phyloP scores from a whole-genome alignment of 2,113 vertebrate species.

The Aspidoscelis tigris region DNA sequence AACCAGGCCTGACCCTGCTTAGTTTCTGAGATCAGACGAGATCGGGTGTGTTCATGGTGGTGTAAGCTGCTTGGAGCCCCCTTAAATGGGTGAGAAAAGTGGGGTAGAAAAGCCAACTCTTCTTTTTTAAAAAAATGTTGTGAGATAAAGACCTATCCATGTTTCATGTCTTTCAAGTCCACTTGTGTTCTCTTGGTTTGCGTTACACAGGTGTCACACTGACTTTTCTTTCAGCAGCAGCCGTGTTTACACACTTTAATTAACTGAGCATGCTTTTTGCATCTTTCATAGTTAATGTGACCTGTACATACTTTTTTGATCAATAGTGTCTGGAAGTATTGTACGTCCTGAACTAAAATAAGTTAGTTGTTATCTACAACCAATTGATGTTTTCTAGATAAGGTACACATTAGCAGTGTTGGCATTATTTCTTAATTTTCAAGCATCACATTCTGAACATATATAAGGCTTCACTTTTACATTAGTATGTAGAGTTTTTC shows the following conservation, averaged over 20 bases:
- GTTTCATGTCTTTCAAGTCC: background rate
- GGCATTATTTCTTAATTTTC: background rate
- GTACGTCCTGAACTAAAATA: background rate
- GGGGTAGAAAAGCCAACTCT: too few relatives aligned
- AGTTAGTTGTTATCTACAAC: background rate
- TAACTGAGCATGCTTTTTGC: background rate
- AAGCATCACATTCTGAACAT: background rate
- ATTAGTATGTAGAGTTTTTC: background rate
- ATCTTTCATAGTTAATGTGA: slow-evolving; percentile 11
- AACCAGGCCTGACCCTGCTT: too few relatives aligned
- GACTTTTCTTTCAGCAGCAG: slow-evolving; percentile 16
- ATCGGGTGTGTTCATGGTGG: too few relatives aligned
- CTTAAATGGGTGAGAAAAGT: too few relatives aligned
- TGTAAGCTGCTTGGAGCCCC: too few relatives aligned
- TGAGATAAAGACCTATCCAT: too few relatives aligned
- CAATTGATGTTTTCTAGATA: background rate
- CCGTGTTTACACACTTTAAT: slow-evolving; percentile 8
- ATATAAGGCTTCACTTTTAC: background rate
- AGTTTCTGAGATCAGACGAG: too few relatives aligned
- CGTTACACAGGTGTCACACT: background rate
- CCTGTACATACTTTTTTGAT: slow-evolving; percentile 17
- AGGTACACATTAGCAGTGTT: background rate
- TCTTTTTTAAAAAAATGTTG: too few relatives aligned
- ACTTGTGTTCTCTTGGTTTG: background rate
- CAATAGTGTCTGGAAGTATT: background rate